Base-by-base conservation (phyloP, 2,113 vertebrate genomes). In the Oxygymnocypris stewartii region DNA sequence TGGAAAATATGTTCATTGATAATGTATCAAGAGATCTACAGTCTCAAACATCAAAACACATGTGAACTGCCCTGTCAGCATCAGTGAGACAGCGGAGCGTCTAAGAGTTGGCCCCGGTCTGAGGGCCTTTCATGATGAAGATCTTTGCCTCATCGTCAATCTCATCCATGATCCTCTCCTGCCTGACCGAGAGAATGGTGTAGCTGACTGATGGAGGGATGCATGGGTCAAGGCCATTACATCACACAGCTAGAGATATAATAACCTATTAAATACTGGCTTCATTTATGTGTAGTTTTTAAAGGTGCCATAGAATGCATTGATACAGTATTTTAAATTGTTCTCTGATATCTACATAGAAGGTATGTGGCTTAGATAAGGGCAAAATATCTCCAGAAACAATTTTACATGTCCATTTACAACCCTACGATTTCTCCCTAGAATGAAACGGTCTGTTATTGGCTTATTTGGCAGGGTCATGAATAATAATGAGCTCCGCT, bases 101-200 rank as follows among this genome's bases (percentile, higher is more conserved):
- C 35, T 89, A 94, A 65, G 93, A 94, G 92, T 94, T 93, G 79
- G 92, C 91, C 1, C 93, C 91, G 0, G 93, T 93, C 47, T 90
- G 84, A 0, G 93, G 93, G 0, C 93, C 94, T 85, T 89, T 89
- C 35, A 85, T 74, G 79, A 90, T 18, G 28, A 89, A 77, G 89
- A 87, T 89, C 87, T 85, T 90, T 18, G 93, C 91, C 75, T 94
- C 93, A 0, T 90, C 88, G 9, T 94, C 93, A 80, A 94, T 87
- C 84, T 93, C 92, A 0, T 93, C 92, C 87, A 92, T 42, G 37
- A 93, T 82, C 54, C 69, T 88, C 89, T 94, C 93, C 90, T 94
- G 94, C 40, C 88, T 92, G 71, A 94, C 93, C 0, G 93, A 93
- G 82, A 92, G 49, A 86, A 94, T 92, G 49, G 92, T 92, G 92